Base-by-base conservation (phyloP, 1,140 invertebrate species). In the Halyomorpha halys region DNA sequence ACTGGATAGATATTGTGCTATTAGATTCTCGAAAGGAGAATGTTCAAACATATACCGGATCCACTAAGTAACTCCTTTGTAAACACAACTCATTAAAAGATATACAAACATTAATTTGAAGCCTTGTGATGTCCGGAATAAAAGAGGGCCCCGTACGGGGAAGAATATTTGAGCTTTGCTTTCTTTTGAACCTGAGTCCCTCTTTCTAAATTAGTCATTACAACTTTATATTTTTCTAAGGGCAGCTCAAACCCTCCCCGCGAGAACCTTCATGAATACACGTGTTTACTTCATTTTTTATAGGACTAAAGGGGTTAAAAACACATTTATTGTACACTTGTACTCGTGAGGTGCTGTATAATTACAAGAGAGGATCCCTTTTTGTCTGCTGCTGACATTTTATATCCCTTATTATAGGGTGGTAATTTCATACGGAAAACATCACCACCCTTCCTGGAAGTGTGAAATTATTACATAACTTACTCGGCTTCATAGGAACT, bases 31-130 rank as follows among this genome's bases (percentile, higher is more conserved):
- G n/a, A 18, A 19, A 18, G 51, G 21, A 53, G 51, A 13, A n/a
- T 53, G 51, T 19, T 53, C 21, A 53, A 53, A 53, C 51, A 53
- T 53, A 53, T 53, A 4, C 3, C n/a, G 51, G 21, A 21, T 19
- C 21, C 51, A 19, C 51, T 47, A 3, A 47, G n/a, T 53, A 53
- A 53, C n/a, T 53, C 51, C 51, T 53, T 53, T 53, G 51, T 53
- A 53, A 53, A 53, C 51, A 53, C 51, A 53, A 53, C 51, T 53
- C 51, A 53, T 53, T 53, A 53, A 53, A 53, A 53, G 51, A 53
- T 53, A 53, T 53, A 53, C n/a, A 53, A 53, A 53, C 51, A 53
- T 53, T 53, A 53, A 53, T 53, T 53, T 53, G 51, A 53, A 53
- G 21, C n/a, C 51, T 53, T 53, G n/a, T 53, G 51, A 53, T 53